A percentile compares a stretch with the other conserved stretches of the same genome.
Conservation (phyloP, 2,797 vertebrate species). For the Neostethus bicornis region DNA sequence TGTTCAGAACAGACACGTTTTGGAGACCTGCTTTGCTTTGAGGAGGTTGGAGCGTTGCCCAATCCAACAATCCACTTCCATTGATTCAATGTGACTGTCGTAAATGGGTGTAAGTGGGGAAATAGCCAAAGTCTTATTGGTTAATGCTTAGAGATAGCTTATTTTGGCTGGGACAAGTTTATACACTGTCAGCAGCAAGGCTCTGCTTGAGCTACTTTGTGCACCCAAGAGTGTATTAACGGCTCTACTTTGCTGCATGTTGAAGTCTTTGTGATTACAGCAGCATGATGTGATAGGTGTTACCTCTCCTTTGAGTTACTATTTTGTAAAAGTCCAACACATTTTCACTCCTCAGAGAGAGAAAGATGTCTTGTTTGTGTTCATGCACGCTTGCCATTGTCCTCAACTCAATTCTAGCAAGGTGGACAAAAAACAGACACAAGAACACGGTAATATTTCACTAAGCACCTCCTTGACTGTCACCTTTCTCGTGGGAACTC, state of each 20-base stretch:
- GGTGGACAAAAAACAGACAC: slow-evolving; percentile 37
- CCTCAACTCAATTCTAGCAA: slow-evolving; percentile 7
- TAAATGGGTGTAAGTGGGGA: slow-evolving; percentile 67
- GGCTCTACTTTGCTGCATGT: slow-evolving; percentile 3
- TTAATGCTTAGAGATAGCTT: slow-evolving; percentile 50
- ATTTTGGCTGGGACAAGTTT: slow-evolving; percentile 45
- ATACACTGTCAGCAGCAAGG: slow-evolving; percentile 31
- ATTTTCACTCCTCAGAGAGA: slow-evolving; percentile 11
- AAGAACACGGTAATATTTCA: neutral
- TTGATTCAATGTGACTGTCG: slow-evolving; percentile 68
- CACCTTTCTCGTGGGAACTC: slow-evolving; percentile 57
- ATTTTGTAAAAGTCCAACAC: neutral
- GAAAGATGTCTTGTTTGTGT: slow-evolving; percentile 18
- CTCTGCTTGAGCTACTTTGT: slow-evolving; percentile 36
- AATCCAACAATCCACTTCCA: slow-evolving; percentile 59
- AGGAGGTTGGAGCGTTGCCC: slow-evolving; percentile 27
- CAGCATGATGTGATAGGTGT: neutral
- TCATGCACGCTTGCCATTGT: slow-evolving; percentile 15
- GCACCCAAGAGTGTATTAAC: slow-evolving; percentile 33
- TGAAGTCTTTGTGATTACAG: neutral
- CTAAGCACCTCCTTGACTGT: slow-evolving; percentile 26
- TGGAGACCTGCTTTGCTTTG: slow-evolving; percentile 39
- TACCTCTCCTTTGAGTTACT: slow-evolving; percentile 3
- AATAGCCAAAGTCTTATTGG: slow-evolving; percentile 59
- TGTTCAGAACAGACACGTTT: slow-evolving; percentile 34